A percentile compares a stretch with the other conserved stretches of the same genome.
phyloP scores from a whole-genome alignment of 2,888 invertebrate genomes.

The Ariolimax columbianus region DNA sequence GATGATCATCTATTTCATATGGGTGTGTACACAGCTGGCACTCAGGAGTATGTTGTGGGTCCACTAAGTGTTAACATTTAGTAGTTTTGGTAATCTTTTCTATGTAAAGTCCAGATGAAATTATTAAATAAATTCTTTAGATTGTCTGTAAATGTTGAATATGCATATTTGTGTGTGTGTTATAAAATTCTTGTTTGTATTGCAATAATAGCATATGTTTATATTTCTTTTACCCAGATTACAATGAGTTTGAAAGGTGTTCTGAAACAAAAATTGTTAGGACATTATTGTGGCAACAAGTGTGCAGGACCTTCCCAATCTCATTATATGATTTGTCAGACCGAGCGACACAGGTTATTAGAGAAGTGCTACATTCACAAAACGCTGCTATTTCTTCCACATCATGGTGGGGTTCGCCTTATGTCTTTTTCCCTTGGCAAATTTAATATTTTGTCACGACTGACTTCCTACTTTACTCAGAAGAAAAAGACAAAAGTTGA shows the following conservation, averaged over 20 bases:
- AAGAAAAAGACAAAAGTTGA: neutral
- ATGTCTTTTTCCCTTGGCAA: slow-evolving; percentile 1
- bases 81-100: too few species aligned
- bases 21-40: too few species aligned
- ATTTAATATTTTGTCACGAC: slow-evolving; percentile 10
- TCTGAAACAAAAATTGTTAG: neutral
- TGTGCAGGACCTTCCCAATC: neutral
- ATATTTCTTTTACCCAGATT: neutral
- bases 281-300: neutral
- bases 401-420: neutral
- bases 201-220: too few species aligned
- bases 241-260: neutral
- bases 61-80: too few species aligned
- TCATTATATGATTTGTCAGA: neutral
- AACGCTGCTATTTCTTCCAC: neutral
- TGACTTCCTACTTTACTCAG: slow-evolving; percentile 15
- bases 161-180: too few species aligned
- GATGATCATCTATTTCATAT: too few species aligned
- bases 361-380: neutral
- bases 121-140: too few species aligned
- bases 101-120: too few species aligned
- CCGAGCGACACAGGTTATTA: neutral
- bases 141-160: too few species aligned
- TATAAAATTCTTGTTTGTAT: too few species aligned
- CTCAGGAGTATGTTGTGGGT: too few species aligned